Evolutionary conservation across 2,797 vertebrate species (phyloP), one percentile per base, ranked within the genome.

Genomic region (Eulemur mongoz): DNA sequence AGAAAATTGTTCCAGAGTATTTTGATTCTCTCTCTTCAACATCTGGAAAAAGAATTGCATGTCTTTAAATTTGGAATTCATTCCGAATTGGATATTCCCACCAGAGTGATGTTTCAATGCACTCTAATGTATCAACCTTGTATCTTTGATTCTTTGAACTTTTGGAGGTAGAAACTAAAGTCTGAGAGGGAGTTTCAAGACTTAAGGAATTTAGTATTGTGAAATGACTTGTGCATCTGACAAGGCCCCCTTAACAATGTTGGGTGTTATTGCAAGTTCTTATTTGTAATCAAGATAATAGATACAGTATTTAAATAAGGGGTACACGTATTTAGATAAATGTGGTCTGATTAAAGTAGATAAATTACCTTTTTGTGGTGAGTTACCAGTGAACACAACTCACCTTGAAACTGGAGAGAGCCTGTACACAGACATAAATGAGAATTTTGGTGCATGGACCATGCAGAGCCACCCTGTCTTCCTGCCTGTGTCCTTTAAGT

Each of bases 21-120:
- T 93, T 80, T 93, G 72, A 48, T 86, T 79, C 61, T 95, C 88
- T 76, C 50, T 65, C 67, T 72, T 57, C 30, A 88, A 93, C 96
- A 97, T 97, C 97, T 98, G 96, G 96, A 92, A 92, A 95, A 94
- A 92, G 70, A 91, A 90, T 96, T 93, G 73, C 81, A 80, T 94
- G 85, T 97, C 80, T 96, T 91, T 93, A 91, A 93, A 94, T 96
- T 91, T 95, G 97, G 84, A 96, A 75, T 94, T 30, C 83, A 73
- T 97, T 89, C 86, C 59, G 80, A 81, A 9, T 70, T 67, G 30
- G 67, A 52, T 75, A 59, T 85, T 95, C 93, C 93, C 82, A 80
- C 84, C 89, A 96, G 92, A 88, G 85, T 93, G 88, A 85, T 94
- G 45, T 94, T 97, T 97, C 97, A 87, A 7, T 94, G 95, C 93